Conservation (phyloP, 2,113 vertebrate species). For the Crypturellus undulatus region DNA sequence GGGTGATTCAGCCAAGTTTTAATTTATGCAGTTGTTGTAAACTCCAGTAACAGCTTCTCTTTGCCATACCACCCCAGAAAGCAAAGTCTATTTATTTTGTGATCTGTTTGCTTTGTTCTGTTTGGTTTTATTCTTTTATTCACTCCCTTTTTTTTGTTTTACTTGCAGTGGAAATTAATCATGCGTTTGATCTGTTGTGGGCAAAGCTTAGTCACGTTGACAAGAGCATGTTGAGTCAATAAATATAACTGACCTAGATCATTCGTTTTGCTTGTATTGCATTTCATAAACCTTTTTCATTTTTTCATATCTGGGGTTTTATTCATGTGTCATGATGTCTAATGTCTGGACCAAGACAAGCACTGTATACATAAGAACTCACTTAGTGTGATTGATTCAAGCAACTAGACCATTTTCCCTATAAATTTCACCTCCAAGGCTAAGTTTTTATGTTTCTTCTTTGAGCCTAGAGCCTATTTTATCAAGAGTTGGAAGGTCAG, state of each 20-base stretch:
- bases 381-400: not conserved
- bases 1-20: not conserved
- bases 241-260: not conserved
- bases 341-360: not conserved
- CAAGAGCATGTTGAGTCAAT: not conserved
- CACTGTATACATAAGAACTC: not conserved
- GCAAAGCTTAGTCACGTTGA: not conserved
- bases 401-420: not conserved
- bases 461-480: not conserved
- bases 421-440: not conserved
- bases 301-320: constrained; percentile 19
- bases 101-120: not conserved
- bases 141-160: not conserved
- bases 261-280: not conserved
- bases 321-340: not conserved
- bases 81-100: not conserved
- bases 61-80: not conserved
- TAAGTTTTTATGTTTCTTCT: not conserved
- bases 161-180: not conserved
- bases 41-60: not conserved
- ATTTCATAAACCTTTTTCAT: constrained; percentile 17
- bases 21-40: not conserved
- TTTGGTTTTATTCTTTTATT: not conserved
- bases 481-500: not conserved
- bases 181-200: not conserved